phyloP scores from a whole-genome alignment of 1,140 invertebrate species.

The Drosophila ironensis region DNA sequence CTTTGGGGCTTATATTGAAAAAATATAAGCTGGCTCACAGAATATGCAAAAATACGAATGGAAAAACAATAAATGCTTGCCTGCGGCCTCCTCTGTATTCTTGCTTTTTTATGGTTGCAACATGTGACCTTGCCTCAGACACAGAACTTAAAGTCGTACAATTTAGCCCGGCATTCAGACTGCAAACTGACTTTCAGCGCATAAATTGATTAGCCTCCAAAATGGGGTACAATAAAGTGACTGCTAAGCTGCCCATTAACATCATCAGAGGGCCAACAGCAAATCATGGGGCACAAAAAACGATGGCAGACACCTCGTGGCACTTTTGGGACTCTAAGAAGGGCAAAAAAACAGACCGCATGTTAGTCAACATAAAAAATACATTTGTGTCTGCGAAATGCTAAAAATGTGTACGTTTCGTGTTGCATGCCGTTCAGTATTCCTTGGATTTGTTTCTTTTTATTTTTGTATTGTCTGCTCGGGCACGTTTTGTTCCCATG shows the following conservation, averaged over 20 bases:
- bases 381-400: conserved; percentile 62
- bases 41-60: background rate
- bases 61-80: background rate
- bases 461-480: conserved; percentile 2
- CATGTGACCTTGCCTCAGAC: conserved; percentile 18
- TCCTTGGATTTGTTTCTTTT: conserved; percentile 4
- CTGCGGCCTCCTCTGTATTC: background rate
- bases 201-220: conserved; percentile 60
- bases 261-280: conserved; percentile 42
- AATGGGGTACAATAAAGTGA: conserved; percentile 44
- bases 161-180: background rate
- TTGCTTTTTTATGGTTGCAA: conserved; percentile 12
- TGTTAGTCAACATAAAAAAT: conserved; percentile 67
- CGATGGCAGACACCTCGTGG: conserved; percentile 26
- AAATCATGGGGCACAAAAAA: conserved; percentile 33
- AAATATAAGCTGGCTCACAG: background rate
- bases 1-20: background rate
- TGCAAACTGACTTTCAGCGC: conserved; percentile 1
- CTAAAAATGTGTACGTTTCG: conserved; percentile 41
- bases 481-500: conserved; percentile 12
- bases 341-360: conserved; percentile 21
- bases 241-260: conserved; percentile 53
- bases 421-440: conserved; percentile 12
- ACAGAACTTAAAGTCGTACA: conserved; percentile 15
- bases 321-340: conserved; percentile 43